Percentiles rank a stretch among this genome's conserved stretches.
phyloP scores from a whole-genome alignment of 1,140 invertebrate genomes.

The Drosophila nannoptera region DNA sequence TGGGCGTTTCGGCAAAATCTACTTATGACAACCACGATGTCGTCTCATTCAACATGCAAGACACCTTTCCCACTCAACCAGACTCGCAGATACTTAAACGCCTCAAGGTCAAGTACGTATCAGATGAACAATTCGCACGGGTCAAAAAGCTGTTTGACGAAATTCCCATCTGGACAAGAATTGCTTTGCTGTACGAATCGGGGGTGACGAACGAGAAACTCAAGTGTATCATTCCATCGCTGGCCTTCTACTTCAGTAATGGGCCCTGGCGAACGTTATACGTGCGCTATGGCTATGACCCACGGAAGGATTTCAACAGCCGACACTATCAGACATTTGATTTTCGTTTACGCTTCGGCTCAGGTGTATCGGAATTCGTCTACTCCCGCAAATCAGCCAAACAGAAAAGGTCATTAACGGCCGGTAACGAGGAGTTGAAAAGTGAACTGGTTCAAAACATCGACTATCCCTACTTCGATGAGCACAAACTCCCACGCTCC shows the following conservation, averaged over 20 bases:
- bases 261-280: conserved; percentile 94
- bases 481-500: conserved; percentile 64
- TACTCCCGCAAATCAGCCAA: conserved; percentile 59
- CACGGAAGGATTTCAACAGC: conserved; percentile 86
- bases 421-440: conserved; percentile 33
- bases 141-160: conserved; percentile 84
- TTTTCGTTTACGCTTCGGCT: conserved; percentile 85
- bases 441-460: conserved; percentile 64
- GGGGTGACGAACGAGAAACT: conserved; percentile 83
- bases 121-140: conserved; percentile 67
- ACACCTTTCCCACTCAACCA: conserved; percentile 65
- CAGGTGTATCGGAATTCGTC: conserved; percentile 79
- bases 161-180: conserved; percentile 91
- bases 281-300: conserved; percentile 92
- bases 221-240: conserved; percentile 88
- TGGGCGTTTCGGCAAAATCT: conserved; percentile 79
- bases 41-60: conserved; percentile 65
- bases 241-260: conserved; percentile 90
- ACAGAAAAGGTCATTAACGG: conserved; percentile 32
- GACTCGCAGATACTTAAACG: conserved; percentile 76
- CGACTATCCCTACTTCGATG: conserved; percentile 76
- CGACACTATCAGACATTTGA: conserved; percentile 92
- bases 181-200: conserved; percentile 84
- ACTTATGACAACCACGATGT: conserved; percentile 80
- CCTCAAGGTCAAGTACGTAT: conserved; percentile 76